Conservation (phyloP, 2,113 vertebrate genomes). For the Syngnathoides biaculeatus region DNA sequence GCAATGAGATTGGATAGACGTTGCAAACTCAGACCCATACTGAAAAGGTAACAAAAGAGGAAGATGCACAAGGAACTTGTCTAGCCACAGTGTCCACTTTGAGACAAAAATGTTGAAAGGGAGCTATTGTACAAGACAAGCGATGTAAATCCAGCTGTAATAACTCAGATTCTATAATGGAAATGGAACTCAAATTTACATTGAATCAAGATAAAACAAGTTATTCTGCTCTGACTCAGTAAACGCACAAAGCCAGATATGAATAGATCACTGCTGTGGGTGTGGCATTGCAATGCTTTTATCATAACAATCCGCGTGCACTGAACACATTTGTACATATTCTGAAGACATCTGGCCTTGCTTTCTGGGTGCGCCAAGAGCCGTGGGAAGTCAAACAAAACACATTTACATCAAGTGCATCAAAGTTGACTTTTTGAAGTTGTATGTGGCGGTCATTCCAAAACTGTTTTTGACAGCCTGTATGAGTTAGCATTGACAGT, state of each 20-base stretch:
- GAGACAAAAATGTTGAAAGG: background rate
- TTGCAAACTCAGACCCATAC: background rate
- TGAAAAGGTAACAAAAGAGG: slow-evolving; percentile 33
- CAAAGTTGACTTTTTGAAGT: background rate
- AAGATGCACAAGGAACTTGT: slow-evolving; percentile 44
- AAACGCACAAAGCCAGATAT: background rate
- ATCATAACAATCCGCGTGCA: background rate
- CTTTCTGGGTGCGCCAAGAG: background rate
- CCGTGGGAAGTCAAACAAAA: background rate
- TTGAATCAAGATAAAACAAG: background rate
- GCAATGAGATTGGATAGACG: slow-evolving; percentile 13
- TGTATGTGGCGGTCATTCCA: background rate
- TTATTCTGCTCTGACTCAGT: background rate
- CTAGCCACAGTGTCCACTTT: slow-evolving; percentile 3
- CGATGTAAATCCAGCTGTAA: background rate
- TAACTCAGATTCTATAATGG: background rate
- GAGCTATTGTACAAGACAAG: background rate
- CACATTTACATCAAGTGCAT: background rate
- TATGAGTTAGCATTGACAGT: background rate
- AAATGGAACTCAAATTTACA: background rate
- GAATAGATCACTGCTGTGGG: background rate
- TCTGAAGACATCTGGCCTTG: background rate
- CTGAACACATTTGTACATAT: background rate
- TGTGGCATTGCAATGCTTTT: background rate
- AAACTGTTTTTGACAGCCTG: background rate